Conservation (phyloP, 2,888 invertebrate genomes). For the Pantelozetes paolii region DNA sequence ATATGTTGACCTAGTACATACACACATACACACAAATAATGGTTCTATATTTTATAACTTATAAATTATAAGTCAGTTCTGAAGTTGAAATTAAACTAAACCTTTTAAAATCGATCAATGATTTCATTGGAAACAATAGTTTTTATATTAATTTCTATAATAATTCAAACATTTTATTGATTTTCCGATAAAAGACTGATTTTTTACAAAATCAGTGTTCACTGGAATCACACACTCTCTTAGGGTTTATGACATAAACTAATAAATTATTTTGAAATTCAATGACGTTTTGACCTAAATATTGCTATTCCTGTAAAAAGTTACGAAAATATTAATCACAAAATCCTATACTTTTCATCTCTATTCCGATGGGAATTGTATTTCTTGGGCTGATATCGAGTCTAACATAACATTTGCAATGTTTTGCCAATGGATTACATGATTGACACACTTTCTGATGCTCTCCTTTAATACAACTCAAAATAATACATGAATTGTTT, state of each 20-base stretch:
- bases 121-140: too few species aligned
- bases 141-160: too few species aligned
- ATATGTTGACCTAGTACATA: too few species aligned
- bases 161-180: too few species aligned
- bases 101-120: too few species aligned
- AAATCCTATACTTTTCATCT: not conserved
- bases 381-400: not conserved
- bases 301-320: not conserved
- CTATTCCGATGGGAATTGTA: not conserved
- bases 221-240: too few species aligned
- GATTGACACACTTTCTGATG: conserved; percentile 6
- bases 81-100: too few species aligned
- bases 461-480: not conserved
- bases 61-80: too few species aligned
- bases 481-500: not conserved
- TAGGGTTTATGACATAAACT: not conserved
- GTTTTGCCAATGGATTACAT: conserved; percentile 6
- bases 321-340: not conserved
- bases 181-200: too few species aligned
- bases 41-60: too few species aligned
- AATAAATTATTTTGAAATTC: conserved; percentile 14
- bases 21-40: too few species aligned
- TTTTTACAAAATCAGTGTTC: too few species aligned
- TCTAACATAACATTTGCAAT: conserved; percentile 10
- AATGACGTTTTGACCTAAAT: conserved; percentile 7